Evolutionary conservation across 2,888 invertebrate species (phyloP).

Genomic region (Linyphia triangularis): DNA sequence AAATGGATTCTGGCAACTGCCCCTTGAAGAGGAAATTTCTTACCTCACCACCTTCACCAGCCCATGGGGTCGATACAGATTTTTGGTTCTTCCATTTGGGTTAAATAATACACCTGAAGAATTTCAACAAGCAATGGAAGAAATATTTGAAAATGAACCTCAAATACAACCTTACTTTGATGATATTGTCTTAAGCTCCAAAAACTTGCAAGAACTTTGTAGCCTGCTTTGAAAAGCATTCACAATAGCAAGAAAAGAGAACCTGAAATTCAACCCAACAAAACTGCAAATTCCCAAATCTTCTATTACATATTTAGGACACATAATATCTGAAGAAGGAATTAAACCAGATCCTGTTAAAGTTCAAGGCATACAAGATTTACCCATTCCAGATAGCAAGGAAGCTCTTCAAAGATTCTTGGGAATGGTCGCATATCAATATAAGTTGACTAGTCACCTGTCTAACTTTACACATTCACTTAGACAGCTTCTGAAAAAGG

Average conservation of each 20-base stretch:
- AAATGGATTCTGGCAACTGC: slow-evolving; percentile 15
- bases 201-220: too few relatives aligned
- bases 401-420: slow-evolving; percentile 53
- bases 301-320: slow-evolving; percentile 63
- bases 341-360: slow-evolving; percentile 59
- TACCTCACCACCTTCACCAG: slow-evolving; percentile 45
- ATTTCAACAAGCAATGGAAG: slow-evolving; percentile 30
- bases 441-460: slow-evolving; percentile 22
- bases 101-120: slow-evolving; percentile 46
- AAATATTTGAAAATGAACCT: slow-evolving; percentile 23
- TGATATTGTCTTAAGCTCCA: slow-evolving; percentile 13
- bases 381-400: slow-evolving; percentile 20
- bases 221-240: not conserved
- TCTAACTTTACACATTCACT: too few relatives aligned
- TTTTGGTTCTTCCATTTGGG: slow-evolving; percentile 45
- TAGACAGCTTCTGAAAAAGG: too few relatives aligned
- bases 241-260: slow-evolving; percentile 4
- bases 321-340: slow-evolving; percentile 46
- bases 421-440: slow-evolving; percentile 60
- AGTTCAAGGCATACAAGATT: slow-evolving; percentile 1
- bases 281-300: slow-evolving; percentile 25
- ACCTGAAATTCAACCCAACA: slow-evolving; percentile 29
- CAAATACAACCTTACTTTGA: slow-evolving; percentile 35
- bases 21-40: slow-evolving; percentile 8
- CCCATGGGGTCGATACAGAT: slow-evolving; percentile 48